Percentiles rank a stretch among this genome's conserved stretches.
These are phyloP conservation scores for Aulostomus chinensis DNA, from an alignment of 2,797 vertebrate genomes.

Conservation along the genomic window DNA sequence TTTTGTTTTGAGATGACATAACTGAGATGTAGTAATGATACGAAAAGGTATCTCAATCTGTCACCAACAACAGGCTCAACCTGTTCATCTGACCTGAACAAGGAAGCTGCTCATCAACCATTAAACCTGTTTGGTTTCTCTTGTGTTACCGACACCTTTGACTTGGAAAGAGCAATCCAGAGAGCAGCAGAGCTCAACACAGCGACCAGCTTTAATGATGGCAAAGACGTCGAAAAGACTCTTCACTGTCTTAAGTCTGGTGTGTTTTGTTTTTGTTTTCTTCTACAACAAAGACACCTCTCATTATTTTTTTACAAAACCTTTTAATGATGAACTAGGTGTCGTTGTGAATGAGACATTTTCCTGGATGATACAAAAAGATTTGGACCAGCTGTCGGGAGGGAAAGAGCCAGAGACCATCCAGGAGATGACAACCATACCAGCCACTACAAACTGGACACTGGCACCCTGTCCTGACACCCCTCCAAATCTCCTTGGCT, in stretches of 20 bases:
- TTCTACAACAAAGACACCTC: fast-evolving
- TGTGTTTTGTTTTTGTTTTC: neutral
- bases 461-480: conserved; percentile 44
- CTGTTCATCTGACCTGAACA: conserved; percentile 8
- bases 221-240: conserved; percentile 27
- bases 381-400: fast-evolving
- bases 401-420: fast-evolving
- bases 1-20: too few relatives aligned
- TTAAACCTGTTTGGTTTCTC: conserved; percentile 33
- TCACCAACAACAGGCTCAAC: conserved; percentile 7
- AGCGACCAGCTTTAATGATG: neutral
- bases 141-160: conserved; percentile 13
- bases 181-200: neutral
- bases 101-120: conserved; percentile 28
- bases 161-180: conserved; percentile 26
- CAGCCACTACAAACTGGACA: fast-evolving
- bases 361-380: fast-evolving
- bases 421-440: fast-evolving
- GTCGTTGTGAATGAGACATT: fast-evolving
- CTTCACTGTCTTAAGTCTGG: conserved; percentile 9
- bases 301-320: fast-evolving
- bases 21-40: too few relatives aligned
- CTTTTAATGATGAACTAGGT: fast-evolving
- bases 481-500: conserved; percentile 49
- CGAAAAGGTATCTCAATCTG: neutral